phyloP scores from a whole-genome alignment of 2,888 invertebrate genomes.

The Norana najaformis region DNA sequence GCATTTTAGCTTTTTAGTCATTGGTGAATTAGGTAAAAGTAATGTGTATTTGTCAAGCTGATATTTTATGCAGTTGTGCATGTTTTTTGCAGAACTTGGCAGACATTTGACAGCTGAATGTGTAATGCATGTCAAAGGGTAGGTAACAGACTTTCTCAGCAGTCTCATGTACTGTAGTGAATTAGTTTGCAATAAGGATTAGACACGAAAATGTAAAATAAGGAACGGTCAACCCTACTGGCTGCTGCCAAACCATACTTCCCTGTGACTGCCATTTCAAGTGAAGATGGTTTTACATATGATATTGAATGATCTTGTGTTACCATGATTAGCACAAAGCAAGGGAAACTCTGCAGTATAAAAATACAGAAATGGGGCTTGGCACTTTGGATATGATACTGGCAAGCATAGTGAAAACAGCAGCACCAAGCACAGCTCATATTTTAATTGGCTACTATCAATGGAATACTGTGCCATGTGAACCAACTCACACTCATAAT shows the following conservation, averaged over 20 bases:
- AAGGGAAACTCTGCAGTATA: background rate
- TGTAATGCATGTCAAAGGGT: background rate
- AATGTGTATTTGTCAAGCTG: background rate
- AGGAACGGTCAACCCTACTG: background rate
- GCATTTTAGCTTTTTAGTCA: too few species aligned
- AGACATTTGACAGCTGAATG: conserved; percentile 19
- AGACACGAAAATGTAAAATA: background rate
- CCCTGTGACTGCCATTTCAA: background rate
- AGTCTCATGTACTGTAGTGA: background rate
- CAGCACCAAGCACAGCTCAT: too few species aligned
- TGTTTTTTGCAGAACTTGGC: conserved; percentile 20
- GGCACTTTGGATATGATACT: background rate
- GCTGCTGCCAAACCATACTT: background rate
- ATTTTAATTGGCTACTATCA: too few species aligned
- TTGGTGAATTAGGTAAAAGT: background rate
- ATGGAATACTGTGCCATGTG: too few species aligned
- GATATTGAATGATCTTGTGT: background rate
- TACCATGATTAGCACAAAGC: background rate
- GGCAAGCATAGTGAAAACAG: too few species aligned
- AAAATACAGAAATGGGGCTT: conserved; percentile 1
- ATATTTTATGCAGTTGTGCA: background rate
- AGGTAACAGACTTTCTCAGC: background rate
- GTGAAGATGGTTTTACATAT: background rate
- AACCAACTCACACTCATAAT: too few species aligned
- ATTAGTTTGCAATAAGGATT: background rate